Conservation (phyloP, 2,888 invertebrate genomes). For the Polyommatus icarus region DNA sequence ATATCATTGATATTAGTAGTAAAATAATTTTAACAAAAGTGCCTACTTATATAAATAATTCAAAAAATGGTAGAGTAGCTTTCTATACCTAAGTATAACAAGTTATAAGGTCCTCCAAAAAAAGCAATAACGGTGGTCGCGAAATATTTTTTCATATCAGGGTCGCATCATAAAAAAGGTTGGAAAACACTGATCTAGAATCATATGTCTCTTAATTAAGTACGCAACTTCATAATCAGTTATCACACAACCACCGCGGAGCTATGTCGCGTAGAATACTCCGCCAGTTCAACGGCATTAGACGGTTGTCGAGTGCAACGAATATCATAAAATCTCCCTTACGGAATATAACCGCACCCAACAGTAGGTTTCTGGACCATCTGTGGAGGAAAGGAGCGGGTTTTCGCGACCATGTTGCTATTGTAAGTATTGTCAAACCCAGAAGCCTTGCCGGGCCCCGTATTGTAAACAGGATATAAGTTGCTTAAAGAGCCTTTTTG, state of each 20-base stretch:
- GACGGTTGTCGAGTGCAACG: constrained; percentile 54
- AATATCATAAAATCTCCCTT: constrained; percentile 58
- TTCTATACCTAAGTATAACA: too few relatives aligned
- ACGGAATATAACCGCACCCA: constrained; percentile 58
- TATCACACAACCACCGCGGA: constrained; percentile 48
- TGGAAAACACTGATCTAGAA: not conserved
- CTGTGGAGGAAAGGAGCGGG: constrained; percentile 57
- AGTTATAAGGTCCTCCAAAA: too few relatives aligned
- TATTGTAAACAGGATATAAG: too few relatives aligned
- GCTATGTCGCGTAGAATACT: constrained; percentile 63
- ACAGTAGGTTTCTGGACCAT: constrained; percentile 59
- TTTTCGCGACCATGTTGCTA: constrained; percentile 62
- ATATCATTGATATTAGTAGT: too few relatives aligned
- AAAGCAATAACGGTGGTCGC: too few relatives aligned
- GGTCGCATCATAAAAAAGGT: not conserved
- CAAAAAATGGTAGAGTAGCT: too few relatives aligned
- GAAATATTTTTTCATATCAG: too few relatives aligned
- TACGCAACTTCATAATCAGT: constrained; percentile 47
- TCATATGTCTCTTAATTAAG: not conserved
- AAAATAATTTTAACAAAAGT: too few relatives aligned
- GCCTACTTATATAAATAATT: too few relatives aligned
- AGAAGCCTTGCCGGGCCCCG: not conserved
- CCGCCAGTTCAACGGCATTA: constrained; percentile 61
- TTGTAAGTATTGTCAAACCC: constrained; percentile 53
- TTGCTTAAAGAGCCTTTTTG: too few relatives aligned